A percentile compares a stretch with the other conserved stretches of the same genome.
These are phyloP conservation scores for Lutraria lutraria DNA, from an alignment of 2,888 invertebrate genomes.

Conservation along the genomic window DNA sequence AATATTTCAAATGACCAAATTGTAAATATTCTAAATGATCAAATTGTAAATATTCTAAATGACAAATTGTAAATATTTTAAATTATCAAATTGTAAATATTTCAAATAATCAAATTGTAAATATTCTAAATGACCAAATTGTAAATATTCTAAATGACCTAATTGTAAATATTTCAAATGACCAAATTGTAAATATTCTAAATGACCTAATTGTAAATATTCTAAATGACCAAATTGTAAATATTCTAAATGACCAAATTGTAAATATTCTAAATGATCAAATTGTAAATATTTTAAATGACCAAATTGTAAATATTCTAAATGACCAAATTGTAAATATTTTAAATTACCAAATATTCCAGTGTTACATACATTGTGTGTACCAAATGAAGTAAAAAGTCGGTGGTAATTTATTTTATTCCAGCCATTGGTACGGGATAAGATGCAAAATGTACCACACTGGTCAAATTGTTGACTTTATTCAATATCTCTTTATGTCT, in stretches of 20 bases:
- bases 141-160: too few species aligned
- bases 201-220: too few species aligned
- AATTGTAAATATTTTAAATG: too few species aligned
- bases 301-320: too few species aligned
- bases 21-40: not conserved
- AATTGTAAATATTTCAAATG: not conserved
- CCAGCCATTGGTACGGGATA: not conserved
- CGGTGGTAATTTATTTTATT: not conserved
- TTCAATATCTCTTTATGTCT: not conserved
- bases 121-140: not conserved
- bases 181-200: too few species aligned
- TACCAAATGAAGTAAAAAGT: too few species aligned
- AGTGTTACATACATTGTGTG: too few species aligned
- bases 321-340: too few species aligned
- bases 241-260: too few species aligned
- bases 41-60: too few species aligned
- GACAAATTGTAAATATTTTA: constrained; percentile 14
- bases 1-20: not conserved
- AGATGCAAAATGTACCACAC: not conserved
- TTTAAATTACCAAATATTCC: too few species aligned
- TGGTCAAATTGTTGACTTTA: not conserved
- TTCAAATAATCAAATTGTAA: constrained; percentile 22
- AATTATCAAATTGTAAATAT: too few species aligned
- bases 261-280: not conserved
- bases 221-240: not conserved